Conservation (phyloP, 2,113 vertebrate genomes). For the Capreolus pygargus region DNA sequence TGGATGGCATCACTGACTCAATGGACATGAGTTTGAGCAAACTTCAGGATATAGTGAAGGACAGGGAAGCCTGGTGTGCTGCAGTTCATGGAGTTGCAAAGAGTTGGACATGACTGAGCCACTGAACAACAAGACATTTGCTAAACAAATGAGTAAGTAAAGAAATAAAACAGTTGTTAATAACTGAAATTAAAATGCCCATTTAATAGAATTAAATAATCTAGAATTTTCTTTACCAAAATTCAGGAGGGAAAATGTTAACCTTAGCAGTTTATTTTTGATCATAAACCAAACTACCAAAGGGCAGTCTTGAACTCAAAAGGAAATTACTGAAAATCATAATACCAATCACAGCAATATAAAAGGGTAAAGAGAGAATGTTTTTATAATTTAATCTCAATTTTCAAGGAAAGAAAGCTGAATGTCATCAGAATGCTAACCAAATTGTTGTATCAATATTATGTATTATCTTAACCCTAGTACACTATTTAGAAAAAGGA, state of each 20-base stretch:
- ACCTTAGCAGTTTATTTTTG: neutral
- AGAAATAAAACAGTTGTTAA: neutral
- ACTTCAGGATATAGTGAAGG: neutral
- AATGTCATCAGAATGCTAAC: neutral
- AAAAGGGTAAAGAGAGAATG: neutral
- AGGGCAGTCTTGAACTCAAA: neutral
- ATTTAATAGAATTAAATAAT: neutral
- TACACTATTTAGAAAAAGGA: neutral
- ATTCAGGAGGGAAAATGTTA: neutral
- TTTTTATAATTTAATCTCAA: slow-evolving; percentile 3
- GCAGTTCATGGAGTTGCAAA: neutral
- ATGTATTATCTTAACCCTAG: neutral
- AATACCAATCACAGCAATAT: neutral
- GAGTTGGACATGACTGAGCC: rapidly evolving
- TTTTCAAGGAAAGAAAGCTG: slow-evolving; percentile 20
- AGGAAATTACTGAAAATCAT: neutral
- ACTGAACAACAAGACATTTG: neutral
- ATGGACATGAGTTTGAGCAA: neutral
- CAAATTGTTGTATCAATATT: neutral
- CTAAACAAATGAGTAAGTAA: neutral
- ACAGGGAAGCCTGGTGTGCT: neutral
- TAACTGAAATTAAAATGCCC: neutral
- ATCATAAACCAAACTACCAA: neutral
- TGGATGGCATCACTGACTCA: neutral
- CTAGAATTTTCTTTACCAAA: neutral